Evolutionary conservation across 2,888 invertebrate genomes (phyloP), one percentile per base, ranked within the genome.

Genomic region (Lasioglossum morio): DNA sequence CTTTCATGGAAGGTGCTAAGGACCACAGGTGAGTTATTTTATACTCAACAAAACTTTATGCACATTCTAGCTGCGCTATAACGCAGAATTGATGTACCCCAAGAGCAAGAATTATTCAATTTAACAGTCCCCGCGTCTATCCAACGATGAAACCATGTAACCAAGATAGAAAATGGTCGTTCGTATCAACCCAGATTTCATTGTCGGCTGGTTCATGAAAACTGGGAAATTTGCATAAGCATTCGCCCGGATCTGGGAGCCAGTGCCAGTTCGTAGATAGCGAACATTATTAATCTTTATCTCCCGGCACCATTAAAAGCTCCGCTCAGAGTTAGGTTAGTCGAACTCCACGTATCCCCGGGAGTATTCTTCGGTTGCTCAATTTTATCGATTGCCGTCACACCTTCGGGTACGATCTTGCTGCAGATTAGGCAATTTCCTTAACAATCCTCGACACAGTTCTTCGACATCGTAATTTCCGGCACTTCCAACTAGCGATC

Each of bases 361-460:
- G 8, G 48, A 53, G 77, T 66, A n/a, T 70, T 77, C 75, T 43
- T 78, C 63, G 27, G 37, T 3, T 66, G 48, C 46, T 27, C 43
- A 77, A 81, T 72, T 87, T 79, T 80, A 87, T 88, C 57, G 53
- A 79, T 84, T 57, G 72, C 81, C 79, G 79, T 80, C 80, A 43
- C 53, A 88, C 89, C 88, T 86, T 78, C 60, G 87, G 87, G 91
- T 80, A 82, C 86, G 85, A 87, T 92, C 74, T 57, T 83, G 72
- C 80, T 81, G 87, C 86, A 87, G 91, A 92, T 91, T 89, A 88
- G 85, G 84, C 86, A 92, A 92, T 92, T 91, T 90, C 77, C 81
- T 87, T 91, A 92, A 92, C 91, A 92, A 92, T 87, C 87, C 88
- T 86, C 88, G 90, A 89, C 88, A 88, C 81, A 73, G 87, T 79